Conservation (phyloP, 2,113 vertebrate genomes). For the Cephalopholis sonnerati region DNA sequence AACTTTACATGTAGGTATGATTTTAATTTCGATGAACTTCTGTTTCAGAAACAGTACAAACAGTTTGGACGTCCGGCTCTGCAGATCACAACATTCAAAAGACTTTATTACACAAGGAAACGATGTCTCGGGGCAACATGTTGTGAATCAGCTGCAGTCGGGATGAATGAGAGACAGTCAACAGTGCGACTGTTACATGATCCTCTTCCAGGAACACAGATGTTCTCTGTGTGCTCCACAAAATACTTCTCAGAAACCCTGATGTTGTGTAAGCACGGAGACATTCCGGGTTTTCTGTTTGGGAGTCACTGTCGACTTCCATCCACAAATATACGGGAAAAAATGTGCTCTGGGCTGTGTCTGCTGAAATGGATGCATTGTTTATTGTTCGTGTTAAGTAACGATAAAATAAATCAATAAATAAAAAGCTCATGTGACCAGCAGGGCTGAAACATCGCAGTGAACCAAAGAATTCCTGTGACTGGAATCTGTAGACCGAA, state of each 20-base stretch:
- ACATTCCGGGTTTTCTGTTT: neutral
- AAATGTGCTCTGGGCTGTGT: neutral
- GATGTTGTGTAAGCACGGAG: neutral
- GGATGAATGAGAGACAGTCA: neutral
- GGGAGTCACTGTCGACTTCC: neutral
- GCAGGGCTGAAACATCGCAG: neutral
- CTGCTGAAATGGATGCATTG: neutral
- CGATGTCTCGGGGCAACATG: neutral
- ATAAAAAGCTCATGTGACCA: neutral
- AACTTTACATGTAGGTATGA: too few relatives aligned
- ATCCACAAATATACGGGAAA: too few relatives aligned
- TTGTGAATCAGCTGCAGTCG: neutral
- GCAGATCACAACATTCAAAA: too few relatives aligned
- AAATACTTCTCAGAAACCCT: conserved; percentile 38
- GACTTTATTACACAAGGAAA: neutral
- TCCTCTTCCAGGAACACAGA: conserved; percentile 20
- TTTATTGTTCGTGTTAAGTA: neutral
- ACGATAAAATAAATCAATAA: neutral
- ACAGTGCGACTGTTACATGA: neutral
- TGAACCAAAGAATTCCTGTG: too few relatives aligned
- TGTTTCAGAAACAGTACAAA: too few relatives aligned
- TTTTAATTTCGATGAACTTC: too few relatives aligned
- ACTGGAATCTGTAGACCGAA: too few relatives aligned
- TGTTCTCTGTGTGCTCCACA: neutral
- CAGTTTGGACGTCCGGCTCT: too few relatives aligned